phyloP scores from a whole-genome alignment of 2,113 vertebrate species.

The Pluvialis apricaria region DNA sequence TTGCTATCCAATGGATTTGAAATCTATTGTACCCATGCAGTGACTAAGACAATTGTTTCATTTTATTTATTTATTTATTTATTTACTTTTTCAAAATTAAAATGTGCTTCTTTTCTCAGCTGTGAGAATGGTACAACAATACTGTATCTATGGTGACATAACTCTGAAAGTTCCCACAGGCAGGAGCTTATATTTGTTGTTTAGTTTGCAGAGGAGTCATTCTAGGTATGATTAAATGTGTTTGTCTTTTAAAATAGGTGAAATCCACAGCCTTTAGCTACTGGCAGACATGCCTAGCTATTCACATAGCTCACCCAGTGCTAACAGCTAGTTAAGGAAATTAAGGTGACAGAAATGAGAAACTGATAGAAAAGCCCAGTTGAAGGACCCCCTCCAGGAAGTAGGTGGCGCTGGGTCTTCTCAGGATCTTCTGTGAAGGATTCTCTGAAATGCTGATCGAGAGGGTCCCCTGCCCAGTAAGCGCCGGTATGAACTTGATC shows the following conservation, averaged over 20 bases:
- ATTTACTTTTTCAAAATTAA: neutral
- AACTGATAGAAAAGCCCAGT: neutral
- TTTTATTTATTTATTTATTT: neutral
- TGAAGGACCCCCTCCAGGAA: neutral
- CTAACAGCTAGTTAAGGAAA: neutral
- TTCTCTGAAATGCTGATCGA: neutral
- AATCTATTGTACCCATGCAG: neutral
- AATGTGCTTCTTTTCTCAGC: neutral
- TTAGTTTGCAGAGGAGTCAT: conserved; percentile 46
- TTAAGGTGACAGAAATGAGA: neutral
- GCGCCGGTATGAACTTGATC: neutral
- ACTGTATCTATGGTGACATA: neutral
- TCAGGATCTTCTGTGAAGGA: neutral
- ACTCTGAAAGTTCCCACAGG: neutral
- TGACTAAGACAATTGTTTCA: neutral
- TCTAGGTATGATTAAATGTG: conserved; percentile 26
- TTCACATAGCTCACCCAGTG: neutral
- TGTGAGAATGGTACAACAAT: neutral
- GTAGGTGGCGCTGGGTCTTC: neutral
- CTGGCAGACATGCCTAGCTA: neutral
- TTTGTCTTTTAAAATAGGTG: conserved; percentile 50
- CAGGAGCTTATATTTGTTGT: neutral
- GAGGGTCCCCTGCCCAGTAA: neutral
- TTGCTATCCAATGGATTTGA: neutral
- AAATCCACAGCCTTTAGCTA: conserved; percentile 53